Evolutionary conservation across 2,113 vertebrate genomes (phyloP), one percentile per base, ranked within the genome.

Genomic region (Nothocercus julius): DNA sequence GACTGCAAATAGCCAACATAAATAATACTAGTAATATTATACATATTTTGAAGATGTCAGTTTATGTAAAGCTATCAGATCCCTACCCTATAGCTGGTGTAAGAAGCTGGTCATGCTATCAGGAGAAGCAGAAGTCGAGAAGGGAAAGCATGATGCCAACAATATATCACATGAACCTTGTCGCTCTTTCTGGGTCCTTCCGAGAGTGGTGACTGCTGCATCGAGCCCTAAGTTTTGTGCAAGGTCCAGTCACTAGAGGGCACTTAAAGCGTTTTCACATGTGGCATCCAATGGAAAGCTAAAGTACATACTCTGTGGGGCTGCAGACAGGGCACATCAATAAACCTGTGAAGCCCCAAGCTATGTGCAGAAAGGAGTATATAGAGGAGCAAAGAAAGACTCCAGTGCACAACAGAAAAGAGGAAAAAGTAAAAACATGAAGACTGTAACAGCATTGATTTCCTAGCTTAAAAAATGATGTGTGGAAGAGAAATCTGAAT

Each of bases 191-290:
- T 18, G 17, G 4, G 8, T 61, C 47, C 38, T 15, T 80, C 54
- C 61, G 53, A 67, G 25, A 21, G 27, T 56, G 18, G 1, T 5
- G n/a, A 17, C 13, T 59, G 18, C 51, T 59, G 18, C 5, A n/a
- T 25, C 3, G 47, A 92, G 73, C 18, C 25, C 25, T 61, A 86
- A 61, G 82, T 89, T 92, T 63, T 42, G 28, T 69, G 42, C 21
- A 25, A 61, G 28, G 63, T 93, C 82, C 62, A 66, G 78, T 89
- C 94, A 77, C 87, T 87, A 97, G 95, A 93, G 89, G 95, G 94
- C 95, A 93, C 84, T 73, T 93, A 62, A 82, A 69, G 2, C 17
- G 63, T 87, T 90, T 90, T 49, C 34, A 45, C 32, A 16, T 11
- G 15, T 45, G 19, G 16, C 17, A 40, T 28, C 34, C 10, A 36